Evolutionary conservation across 2,113 vertebrate species (phyloP), one percentile per base, ranked within the genome.

Genomic region (Rhizomys pruinosus): DNA sequence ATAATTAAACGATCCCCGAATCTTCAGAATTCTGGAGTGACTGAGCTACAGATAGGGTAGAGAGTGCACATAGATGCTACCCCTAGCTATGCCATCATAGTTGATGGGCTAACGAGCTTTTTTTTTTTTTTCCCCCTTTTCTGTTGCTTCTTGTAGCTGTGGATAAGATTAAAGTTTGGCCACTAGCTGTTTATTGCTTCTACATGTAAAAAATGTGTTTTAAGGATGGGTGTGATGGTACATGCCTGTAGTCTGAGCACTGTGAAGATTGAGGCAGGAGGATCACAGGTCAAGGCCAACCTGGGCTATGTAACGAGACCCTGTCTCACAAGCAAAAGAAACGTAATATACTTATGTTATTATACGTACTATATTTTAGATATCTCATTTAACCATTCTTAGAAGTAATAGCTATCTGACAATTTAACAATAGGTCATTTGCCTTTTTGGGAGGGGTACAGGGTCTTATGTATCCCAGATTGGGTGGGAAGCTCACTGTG

Each of bases 1-100:
- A 90, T 95, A 94, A 95, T 81, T 88, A 92, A 73, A 71, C 64
- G 39, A 85, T 76, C 79, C 71, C 32, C 0, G 19, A 84, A 10
- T 78, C 79, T 86, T 90, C 57, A 87, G 76, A 92, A 22, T 82
- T 94, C 12, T 76, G 71, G 77, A 90, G 76, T 81, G 93, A 91
- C 80, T 63, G 32, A 63, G 55, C 13, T 69, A 77, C 82, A 86
- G 78, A 57, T 23, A 80, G 47, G n/a, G 6, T 29, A 79, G 15
- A n/a, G 63, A 86, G 66, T 71, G 19, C 8, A 17, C 52, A 3
- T 20, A 27, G 77, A 25, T 20, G 12, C 64, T 85, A 73, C 82
- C 37, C 61, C 71, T 82, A 76, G 77, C 29, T 32, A 13, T 73
- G 42, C 22, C 16, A 81, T 25, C 29, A 44, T 44, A 13, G 19